Evolutionary conservation across 2,797 vertebrate genomes (phyloP).

Genomic region (Uromys caudimaculatus): DNA sequence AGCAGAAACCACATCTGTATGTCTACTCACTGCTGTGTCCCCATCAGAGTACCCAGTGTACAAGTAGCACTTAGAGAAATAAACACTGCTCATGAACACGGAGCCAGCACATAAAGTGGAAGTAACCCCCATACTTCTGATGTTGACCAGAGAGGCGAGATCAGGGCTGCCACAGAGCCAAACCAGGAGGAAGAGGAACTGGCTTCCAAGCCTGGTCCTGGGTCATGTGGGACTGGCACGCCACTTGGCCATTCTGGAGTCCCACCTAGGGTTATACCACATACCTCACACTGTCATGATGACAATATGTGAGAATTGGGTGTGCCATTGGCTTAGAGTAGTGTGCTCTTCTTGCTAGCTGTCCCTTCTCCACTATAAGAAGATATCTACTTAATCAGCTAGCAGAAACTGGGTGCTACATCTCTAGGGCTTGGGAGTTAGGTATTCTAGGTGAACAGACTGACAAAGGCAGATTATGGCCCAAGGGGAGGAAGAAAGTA

Average conservation of each 20-base stretch:
- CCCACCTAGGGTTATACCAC: neutral
- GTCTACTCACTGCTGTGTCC: neutral
- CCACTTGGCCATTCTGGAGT: neutral
- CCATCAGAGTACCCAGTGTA: neutral
- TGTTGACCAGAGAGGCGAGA: constrained; percentile 33
- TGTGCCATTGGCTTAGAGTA: neutral
- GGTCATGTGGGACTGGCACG: too few species aligned
- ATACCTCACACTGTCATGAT: neutral
- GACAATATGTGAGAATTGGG: neutral
- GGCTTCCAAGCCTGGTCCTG: neutral
- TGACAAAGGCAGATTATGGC: neutral
- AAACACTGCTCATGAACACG: neutral
- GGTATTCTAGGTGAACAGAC: neutral
- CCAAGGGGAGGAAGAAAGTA: neutral
- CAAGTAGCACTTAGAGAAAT: neutral
- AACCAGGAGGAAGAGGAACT: neutral
- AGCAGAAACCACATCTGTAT: neutral
- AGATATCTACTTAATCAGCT: neutral
- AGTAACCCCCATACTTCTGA: neutral
- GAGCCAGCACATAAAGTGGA: neutral
- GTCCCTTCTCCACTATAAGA: neutral
- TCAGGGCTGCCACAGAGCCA: neutral
- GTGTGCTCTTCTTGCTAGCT: neutral
- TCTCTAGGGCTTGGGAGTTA: neutral
- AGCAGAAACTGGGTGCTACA: neutral